Evolutionary conservation across 2,888 invertebrate genomes (phyloP), one percentile per base, ranked within the genome.

Genomic region (Drosophila paranaensis): DNA sequence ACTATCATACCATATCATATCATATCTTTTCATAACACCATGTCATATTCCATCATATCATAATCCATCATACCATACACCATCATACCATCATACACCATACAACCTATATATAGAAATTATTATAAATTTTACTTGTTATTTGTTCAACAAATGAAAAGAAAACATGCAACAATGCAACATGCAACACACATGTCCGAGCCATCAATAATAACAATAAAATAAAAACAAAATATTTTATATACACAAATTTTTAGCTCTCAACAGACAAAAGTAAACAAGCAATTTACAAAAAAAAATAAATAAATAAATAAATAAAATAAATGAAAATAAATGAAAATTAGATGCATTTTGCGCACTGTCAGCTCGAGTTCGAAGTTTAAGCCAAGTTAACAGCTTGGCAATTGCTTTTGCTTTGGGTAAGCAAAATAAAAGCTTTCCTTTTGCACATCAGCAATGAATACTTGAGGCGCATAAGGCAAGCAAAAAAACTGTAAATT

Each of bases 121-220:
- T 6, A 2, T 2, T 56, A 51, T 40, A 27, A 53, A 40, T 61
- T 75, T 61, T 67, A 55, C 35, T 20, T 40, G 20, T 10, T 42
- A 13, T 16, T 71, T 63, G 54, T 58, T 60, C 48, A 51, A 76
- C 66, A 84, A 88, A 88, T 82, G 71, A 82, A 82, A 82, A 40
- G 68, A 72, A 86, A 84, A 88, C 72, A 74, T 67, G 56, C 57
- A 58, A 20, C 20, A 20, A 20, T 20, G 2, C 13, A 57, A 55
- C 53, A 51, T 30, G 16, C 33, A 14, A 13, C 53, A 50, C 13
- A 20, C 4, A 1, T 46, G n/a, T 30, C 14, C n/a, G 40, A 46
- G n/a, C 13, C 14, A 6, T 20, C 39, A 57, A 43, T n/a, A 76
- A 40, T n/a, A 43, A 40, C 8, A 33, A 48, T 16, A 2, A n/a